A percentile compares a stretch with the other conserved stretches of the same genome.
phyloP scores from a whole-genome alignment of 2,113 vertebrate genomes.

The Pedetes capensis region DNA sequence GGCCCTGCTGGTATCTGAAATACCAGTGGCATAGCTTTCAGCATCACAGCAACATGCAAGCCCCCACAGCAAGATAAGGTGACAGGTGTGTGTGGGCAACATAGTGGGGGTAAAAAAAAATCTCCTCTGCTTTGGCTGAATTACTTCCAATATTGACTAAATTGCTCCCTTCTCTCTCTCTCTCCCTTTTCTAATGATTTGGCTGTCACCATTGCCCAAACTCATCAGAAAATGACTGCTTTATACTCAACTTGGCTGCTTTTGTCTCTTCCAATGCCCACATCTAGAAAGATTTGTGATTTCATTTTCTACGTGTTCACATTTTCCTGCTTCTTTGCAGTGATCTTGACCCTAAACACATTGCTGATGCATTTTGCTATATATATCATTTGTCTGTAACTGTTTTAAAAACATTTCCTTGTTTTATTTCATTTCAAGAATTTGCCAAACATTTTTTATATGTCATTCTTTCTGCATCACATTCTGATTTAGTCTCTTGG shows the following conservation, averaged over 20 bases:
- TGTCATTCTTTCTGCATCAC: conserved; percentile 39
- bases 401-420: conserved; percentile 60
- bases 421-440: conserved; percentile 63
- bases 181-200: background rate
- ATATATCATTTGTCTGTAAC: conserved; percentile 48
- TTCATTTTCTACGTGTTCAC: conserved; percentile 44
- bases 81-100: too few species aligned
- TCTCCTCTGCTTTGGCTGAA: background rate
- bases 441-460: conserved; percentile 61
- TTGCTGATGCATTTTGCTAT: conserved; percentile 55
- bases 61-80: too few species aligned
- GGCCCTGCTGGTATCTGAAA: too few species aligned
- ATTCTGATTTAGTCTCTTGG: conserved; percentile 65
- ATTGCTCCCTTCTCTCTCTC: background rate
- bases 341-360: conserved; percentile 50
- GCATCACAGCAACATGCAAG: too few species aligned
- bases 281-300: conserved; percentile 56
- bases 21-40: too few species aligned
- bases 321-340: conserved; percentile 46
- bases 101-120: background rate
- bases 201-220: conserved; percentile 5
- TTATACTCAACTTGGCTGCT: conserved; percentile 29
- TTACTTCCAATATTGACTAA: background rate
- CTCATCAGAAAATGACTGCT: conserved; percentile 54
- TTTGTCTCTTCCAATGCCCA: conserved; percentile 13